These are phyloP conservation scores for Eulemur rufifrons DNA, from an alignment of 2,113 vertebrate genomes.

Conservation along the genomic window DNA sequence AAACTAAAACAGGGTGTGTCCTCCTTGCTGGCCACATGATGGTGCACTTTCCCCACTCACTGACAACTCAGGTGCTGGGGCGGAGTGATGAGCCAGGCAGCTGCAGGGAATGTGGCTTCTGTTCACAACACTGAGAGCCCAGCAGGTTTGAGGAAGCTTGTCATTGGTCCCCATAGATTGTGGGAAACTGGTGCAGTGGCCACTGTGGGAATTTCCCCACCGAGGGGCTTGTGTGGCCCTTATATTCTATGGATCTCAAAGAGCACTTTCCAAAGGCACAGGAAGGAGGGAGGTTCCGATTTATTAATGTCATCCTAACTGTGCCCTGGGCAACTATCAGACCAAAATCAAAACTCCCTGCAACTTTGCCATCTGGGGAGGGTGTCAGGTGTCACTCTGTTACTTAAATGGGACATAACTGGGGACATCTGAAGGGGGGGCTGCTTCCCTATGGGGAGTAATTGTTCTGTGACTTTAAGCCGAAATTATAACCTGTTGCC, in stretches of 20 bases:
- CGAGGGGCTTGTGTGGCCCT: background rate
- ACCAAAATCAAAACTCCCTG: background rate
- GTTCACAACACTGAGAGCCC: background rate
- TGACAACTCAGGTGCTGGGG: background rate
- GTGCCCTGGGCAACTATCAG: background rate
- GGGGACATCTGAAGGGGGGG: background rate
- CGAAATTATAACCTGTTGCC: background rate
- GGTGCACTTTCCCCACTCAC: constrained; percentile 70
- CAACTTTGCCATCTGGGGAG: background rate
- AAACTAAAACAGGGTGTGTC: background rate
- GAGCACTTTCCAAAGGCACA: background rate
- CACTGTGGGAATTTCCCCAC: background rate
- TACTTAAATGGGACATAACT: background rate
- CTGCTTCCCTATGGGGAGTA: background rate
- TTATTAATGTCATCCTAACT: background rate
- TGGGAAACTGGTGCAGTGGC: background rate
- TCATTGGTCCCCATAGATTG: background rate
- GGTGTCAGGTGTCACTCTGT: background rate
- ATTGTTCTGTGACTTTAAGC: constrained; percentile 18
- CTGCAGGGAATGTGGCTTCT: background rate
- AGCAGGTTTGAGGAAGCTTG: background rate
- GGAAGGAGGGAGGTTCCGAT: background rate
- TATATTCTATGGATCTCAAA: background rate
- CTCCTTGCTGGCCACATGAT: constrained; percentile 77
- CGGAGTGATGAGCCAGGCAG: background rate